These are phyloP conservation scores for Sinohyriopsis cumingii DNA, from an alignment of 2,888 invertebrate species.

Conservation along the genomic window DNA sequence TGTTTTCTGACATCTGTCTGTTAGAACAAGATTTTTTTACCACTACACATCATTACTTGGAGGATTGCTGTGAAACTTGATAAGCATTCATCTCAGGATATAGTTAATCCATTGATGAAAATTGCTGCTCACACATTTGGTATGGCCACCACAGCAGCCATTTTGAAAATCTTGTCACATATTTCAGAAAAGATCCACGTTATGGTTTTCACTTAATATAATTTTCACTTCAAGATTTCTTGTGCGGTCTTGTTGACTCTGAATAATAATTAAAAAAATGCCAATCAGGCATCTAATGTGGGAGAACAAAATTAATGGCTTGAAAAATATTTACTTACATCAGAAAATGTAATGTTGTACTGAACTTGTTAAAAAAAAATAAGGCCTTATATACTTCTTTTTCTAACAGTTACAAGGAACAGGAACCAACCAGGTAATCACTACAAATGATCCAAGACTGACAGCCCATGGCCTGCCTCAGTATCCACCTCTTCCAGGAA, in stretches of 20 bases:
- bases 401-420: conserved; percentile 54
- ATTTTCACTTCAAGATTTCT: neutral
- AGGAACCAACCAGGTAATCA: conserved; percentile 61
- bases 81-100: too few relatives aligned
- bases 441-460: conserved; percentile 87
- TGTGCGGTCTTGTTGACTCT: neutral
- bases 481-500: conserved; percentile 81
- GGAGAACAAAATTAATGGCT: neutral
- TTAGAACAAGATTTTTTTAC: too few relatives aligned
- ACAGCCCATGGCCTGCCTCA: conserved; percentile 83
- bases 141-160: too few relatives aligned
- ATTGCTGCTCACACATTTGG: too few relatives aligned
- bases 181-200: too few relatives aligned
- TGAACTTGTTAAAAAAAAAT: neutral
- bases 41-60: too few relatives aligned
- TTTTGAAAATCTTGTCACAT: too few relatives aligned
- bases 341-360: neutral
- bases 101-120: too few relatives aligned
- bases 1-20: too few relatives aligned
- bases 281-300: neutral
- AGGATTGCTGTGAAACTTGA: too few relatives aligned
- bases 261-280: neutral
- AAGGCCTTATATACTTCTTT: conserved; percentile 7
- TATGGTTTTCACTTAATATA: neutral
- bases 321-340: too few relatives aligned